Evolutionary conservation across 2,888 invertebrate genomes (phyloP), one percentile per base, ranked within the genome.

Genomic region (Heliothis peltigera): DNA sequence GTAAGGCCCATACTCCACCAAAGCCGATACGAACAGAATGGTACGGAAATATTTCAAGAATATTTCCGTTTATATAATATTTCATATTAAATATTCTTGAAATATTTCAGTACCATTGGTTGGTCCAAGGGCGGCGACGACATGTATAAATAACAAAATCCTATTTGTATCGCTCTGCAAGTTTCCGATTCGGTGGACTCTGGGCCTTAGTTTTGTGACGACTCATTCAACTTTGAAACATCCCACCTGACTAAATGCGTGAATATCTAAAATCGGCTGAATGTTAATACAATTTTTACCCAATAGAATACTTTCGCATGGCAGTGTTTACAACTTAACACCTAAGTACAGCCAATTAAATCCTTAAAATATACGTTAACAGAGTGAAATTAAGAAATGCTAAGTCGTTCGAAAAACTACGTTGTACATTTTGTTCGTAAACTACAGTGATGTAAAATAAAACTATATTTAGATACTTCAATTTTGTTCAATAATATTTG

Each of bases 291-390:
- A 32, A 56, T 48, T 52, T 46, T 42, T 43, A 61, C 22, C 49
- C 21, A 35, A 69, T 35, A 53, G 58, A 73, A 77, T 77, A 76
- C 70, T 73, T 69, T 64, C 18, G 43, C 56, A 46, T 59, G 76
- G 76, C 76, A 77, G 78, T 77, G 74, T 62, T 68, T 44, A 47
- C 42, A 53, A 59, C 54, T 73, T 77, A 75, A 46, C 32, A 63
- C n/a, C 73, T 75, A 77, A 56, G 51, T 75, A 72, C 77, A 77
- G 75, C 73, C 75, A 68, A 57, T 61, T 64, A 3, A 61, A 43
- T 51, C 32, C 52, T 65, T 61, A 64, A 18, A 73, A 44, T 22
- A 51, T 15, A 4, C 4, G 5, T 32, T 70, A 48, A 70, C 51
- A 61, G 46, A 48, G 61, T 44, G 52, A 68, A 70, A 68, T 61